phyloP scores from a whole-genome alignment of 2,113 vertebrate species.

The Tragelaphus strepsiceros region DNA sequence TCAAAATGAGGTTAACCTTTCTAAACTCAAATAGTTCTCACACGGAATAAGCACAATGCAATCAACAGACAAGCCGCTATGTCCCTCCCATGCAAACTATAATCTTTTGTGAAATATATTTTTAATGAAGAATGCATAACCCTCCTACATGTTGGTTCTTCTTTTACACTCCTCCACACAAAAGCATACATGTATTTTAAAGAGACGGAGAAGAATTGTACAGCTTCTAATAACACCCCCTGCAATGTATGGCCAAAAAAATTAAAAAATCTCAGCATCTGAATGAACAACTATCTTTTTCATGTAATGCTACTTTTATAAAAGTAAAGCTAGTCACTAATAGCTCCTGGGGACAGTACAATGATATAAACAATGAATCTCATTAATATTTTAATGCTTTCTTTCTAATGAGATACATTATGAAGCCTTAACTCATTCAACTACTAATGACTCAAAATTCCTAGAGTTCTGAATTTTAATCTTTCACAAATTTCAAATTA shows the following conservation, averaged over 20 bases:
- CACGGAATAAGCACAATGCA: constrained; percentile 57
- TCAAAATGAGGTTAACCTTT: constrained; percentile 59
- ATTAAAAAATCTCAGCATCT: constrained; percentile 15
- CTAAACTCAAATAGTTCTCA: constrained; percentile 42
- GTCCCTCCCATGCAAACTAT: constrained; percentile 70
- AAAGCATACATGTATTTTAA: constrained; percentile 32
- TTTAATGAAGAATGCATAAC: constrained; percentile 56
- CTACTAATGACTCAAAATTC: constrained; percentile 71
- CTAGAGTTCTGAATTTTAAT: constrained; percentile 68
- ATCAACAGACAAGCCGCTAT: constrained; percentile 57
- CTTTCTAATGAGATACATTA: constrained; percentile 34
- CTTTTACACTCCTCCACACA: constrained; percentile 26
- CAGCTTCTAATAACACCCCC: constrained; percentile 37
- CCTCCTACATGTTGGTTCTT: constrained; percentile 49
- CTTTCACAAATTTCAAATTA: constrained; percentile 74
- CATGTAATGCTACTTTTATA: background rate
- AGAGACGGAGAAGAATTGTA: constrained; percentile 45
- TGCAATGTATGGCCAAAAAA: background rate
- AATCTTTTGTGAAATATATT: constrained; percentile 69
- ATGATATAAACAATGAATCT: constrained; percentile 20
- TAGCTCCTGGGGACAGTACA: constrained; percentile 35
- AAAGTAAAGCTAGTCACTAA: background rate
- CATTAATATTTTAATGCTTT: constrained; percentile 41
- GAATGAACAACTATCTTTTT: background rate
- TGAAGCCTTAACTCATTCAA: constrained; percentile 66